Evolutionary conservation across 2,888 invertebrate species (phyloP), one percentile per base, ranked within the genome.

Genomic region (Ochlodes sylvanus): DNA sequence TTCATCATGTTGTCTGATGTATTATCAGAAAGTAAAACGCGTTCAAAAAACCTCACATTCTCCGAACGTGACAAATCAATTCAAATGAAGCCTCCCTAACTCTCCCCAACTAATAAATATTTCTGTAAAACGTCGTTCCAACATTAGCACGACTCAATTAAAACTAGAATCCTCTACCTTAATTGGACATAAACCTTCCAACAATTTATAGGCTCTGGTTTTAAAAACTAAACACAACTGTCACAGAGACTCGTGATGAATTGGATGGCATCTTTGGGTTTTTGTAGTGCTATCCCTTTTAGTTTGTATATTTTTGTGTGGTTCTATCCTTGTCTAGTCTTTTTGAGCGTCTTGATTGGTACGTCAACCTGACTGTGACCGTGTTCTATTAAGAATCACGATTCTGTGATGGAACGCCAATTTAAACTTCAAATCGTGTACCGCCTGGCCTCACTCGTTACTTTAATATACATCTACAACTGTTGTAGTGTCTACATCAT

Each of bases 291-390:
- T 56, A 17, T 83, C 82, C 74, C 77, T 70, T 71, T 75, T 70
- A 64, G 67, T 69, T 60, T 70, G 64, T 54, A 52, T 44, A 57
- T 70, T 71, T 69, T 70, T 74, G 54, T 69, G 68, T 78, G 70
- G 55, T 63, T 61, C 73, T 77, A 73, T 80, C 78, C 77, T 75
- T 81, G 75, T 83, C 79, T 73, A 66, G 73, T 72, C 71, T 77
- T 76, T 76, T 76, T 79, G 75, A 75, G 76, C 77, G 77, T 80
- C 76, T 80, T 82, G 84, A 87, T 86, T 85, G 83, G 85, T 78
- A 79, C 84, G 79, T 85, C 83, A 86, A 85, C 83, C 81, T 82
- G 82, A 77, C 80, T 78, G 81, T 77, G 79, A 78, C 78, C 74
- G 79, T 78, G 70, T 70, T 75, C 72, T 72, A 72, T 73, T 75